phyloP scores from a whole-genome alignment of 1,140 invertebrate genomes.

The Pteromalus puparum region DNA sequence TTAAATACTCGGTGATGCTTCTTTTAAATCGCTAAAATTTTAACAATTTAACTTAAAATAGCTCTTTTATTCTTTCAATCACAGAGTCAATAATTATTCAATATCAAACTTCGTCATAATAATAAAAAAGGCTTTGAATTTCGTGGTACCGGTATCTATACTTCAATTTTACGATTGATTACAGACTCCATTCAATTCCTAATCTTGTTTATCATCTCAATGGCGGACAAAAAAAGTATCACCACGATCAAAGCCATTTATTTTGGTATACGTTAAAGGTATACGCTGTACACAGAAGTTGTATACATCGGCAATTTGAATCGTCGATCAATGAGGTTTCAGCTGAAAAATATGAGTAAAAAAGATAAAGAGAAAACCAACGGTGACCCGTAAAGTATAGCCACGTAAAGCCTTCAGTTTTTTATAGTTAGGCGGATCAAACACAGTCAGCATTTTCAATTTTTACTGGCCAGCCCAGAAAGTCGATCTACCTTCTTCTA shows the following conservation, averaged over 20 bases:
- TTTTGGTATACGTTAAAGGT: neutral
- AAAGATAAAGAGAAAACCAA: neutral
- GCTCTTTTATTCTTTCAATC: neutral
- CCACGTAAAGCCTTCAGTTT: neutral
- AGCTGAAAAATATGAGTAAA: neutral
- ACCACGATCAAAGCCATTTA: neutral
- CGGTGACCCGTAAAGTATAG: neutral
- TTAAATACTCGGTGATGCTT: neutral
- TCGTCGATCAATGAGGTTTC: neutral
- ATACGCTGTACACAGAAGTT: neutral
- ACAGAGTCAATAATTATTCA: neutral
- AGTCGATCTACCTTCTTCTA: neutral
- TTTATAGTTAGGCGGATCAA: neutral
- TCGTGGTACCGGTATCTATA: neutral
- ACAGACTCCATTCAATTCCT: neutral
- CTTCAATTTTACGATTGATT: slow-evolving; percentile 43
- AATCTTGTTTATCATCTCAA: slow-evolving; percentile 40
- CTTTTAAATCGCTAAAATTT: neutral
- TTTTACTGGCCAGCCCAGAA: neutral
- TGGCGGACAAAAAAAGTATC: slow-evolving; percentile 4
- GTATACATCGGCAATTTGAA: neutral
- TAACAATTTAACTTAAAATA: neutral
- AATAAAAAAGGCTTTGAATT: slow-evolving; percentile 10
- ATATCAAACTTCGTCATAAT: neutral
- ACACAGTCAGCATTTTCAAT: slow-evolving; percentile 1